Evolutionary conservation across 2,797 vertebrate genomes (phyloP).

Genomic region (Saxicola maurus): DNA sequence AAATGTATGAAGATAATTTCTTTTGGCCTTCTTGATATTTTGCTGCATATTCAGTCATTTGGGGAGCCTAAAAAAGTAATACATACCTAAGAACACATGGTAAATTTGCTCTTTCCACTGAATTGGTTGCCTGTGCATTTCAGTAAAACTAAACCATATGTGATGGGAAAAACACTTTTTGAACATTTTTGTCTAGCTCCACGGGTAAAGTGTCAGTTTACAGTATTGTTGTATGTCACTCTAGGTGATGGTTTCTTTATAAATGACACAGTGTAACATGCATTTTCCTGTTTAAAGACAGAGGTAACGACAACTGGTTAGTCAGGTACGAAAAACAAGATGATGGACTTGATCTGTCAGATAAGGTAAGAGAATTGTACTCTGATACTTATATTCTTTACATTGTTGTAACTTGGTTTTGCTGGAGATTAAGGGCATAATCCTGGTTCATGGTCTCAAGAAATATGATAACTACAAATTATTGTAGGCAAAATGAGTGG

Average conservation of each 20-base stretch:
- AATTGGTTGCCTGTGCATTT: background rate
- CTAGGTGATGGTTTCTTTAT: background rate
- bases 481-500: background rate
- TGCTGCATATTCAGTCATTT: background rate
- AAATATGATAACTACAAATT: background rate
- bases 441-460: background rate
- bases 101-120: background rate
- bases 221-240: background rate
- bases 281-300: constrained; percentile 75
- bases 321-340: constrained; percentile 89
- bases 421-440: background rate
- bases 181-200: background rate
- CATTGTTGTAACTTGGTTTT: background rate
- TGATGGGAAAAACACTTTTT: background rate
- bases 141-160: background rate
- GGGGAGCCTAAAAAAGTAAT: background rate
- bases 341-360: constrained; percentile 54
- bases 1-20: background rate
- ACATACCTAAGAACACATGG: background rate
- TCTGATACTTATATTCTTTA: background rate
- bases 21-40: background rate
- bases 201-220: background rate
- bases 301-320: constrained; percentile 98
- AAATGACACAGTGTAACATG: background rate
- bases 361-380: constrained; percentile 73